phyloP scores from a whole-genome alignment of 2,113 vertebrate genomes.

The Apeltes quadracus region DNA sequence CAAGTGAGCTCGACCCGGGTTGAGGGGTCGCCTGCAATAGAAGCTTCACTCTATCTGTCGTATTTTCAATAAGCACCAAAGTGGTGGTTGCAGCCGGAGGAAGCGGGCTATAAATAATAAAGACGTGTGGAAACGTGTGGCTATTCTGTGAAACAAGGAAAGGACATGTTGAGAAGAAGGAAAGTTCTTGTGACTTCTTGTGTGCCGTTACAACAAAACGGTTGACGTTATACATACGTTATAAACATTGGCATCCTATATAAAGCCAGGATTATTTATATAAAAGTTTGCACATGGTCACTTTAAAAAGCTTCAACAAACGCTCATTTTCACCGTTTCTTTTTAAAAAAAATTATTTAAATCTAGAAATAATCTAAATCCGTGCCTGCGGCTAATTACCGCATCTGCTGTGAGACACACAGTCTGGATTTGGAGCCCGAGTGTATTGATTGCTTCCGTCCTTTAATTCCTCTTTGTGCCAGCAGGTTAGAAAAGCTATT shows the following conservation, averaged over 20 bases:
- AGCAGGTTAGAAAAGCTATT: conserved; percentile 57
- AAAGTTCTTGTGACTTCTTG: neutral
- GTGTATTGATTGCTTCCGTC: conserved; percentile 54
- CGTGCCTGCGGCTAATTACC: conserved; percentile 26
- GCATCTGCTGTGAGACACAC: conserved; percentile 17
- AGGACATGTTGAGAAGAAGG: no score
- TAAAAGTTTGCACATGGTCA: neutral
- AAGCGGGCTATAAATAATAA: neutral
- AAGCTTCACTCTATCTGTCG: neutral
- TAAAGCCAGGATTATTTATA: neutral
- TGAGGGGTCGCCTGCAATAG: no score
- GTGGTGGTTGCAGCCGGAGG: no score
- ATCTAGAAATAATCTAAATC: conserved; percentile 39
- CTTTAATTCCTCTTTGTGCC: conserved; percentile 58
- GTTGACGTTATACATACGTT: no score
- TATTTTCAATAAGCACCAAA: no score
- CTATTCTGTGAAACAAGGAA: neutral
- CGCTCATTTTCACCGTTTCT: conserved; percentile 3
- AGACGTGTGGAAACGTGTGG: neutral
- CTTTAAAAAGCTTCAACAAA: neutral
- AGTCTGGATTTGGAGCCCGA: conserved; percentile 18
- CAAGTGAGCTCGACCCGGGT: no score
- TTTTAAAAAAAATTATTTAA: neutral
- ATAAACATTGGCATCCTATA: neutral
- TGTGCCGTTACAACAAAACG: neutral